phyloP scores from a whole-genome alignment of 2,888 invertebrate species.

The Sphaerophoria rueppellii region DNA sequence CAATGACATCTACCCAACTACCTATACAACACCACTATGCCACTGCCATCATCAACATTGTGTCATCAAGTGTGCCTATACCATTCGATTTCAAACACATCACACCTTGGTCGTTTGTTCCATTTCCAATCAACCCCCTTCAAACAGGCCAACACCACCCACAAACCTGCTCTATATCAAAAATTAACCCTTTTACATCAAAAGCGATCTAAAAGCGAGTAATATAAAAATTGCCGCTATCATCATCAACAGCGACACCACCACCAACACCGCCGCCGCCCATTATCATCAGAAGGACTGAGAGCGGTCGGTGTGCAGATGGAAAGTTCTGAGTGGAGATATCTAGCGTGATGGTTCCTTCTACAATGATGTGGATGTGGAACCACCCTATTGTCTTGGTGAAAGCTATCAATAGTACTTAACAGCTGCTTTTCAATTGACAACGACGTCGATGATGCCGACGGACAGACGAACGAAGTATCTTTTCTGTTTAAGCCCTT shows the following conservation, averaged over 20 bases:
- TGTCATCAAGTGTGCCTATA: constrained; percentile 51
- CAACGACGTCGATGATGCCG: constrained; percentile 26
- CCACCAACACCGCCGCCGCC: neutral
- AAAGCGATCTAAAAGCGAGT: constrained; percentile 72
- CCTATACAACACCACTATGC: constrained; percentile 11
- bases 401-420: constrained; percentile 73
- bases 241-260: constrained; percentile 53
- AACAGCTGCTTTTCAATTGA: constrained; percentile 73
- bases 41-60: constrained; percentile 43
- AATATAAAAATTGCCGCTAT: constrained; percentile 73
- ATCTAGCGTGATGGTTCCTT: constrained; percentile 41
- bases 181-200: constrained; percentile 73
- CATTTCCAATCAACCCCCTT: neutral
- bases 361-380: constrained; percentile 15
- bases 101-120: neutral
- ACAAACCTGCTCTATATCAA: constrained; percentile 43
- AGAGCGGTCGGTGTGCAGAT: neutral
- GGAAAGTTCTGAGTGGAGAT: constrained; percentile 40
- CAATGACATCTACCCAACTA: constrained; percentile 24
- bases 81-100: constrained; percentile 54
- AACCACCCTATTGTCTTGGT: constrained; percentile 64
- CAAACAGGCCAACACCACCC: constrained; percentile 1
- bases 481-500: neutral
- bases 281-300: neutral
- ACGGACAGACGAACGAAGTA: constrained; percentile 31